Percentiles rank a stretch among this genome's conserved stretches.
Evolutionary conservation across 1,140 invertebrate species (phyloP).

Genomic region (Drosophila melanica): DNA sequence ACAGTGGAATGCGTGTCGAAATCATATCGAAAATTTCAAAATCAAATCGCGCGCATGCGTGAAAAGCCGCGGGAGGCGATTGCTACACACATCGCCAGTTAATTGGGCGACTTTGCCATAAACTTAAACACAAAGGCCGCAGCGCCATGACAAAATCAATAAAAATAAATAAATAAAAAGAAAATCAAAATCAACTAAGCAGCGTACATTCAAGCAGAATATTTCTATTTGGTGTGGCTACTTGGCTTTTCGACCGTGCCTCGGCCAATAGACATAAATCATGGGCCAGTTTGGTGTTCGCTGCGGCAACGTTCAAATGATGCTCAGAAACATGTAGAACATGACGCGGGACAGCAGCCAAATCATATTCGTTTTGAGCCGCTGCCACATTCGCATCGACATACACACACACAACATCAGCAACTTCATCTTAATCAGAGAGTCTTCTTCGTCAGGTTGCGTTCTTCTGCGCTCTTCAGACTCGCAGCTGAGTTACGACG

Average conservation of each 20-base stretch:
- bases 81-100: conserved; percentile 45
- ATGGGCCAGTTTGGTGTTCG: conserved; percentile 54
- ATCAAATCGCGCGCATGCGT: conserved; percentile 66
- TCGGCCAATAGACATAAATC: conserved; percentile 71
- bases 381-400: conserved; percentile 7
- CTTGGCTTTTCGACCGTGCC: conserved; percentile 40
- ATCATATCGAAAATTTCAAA: conserved; percentile 40
- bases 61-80: conserved; percentile 69
- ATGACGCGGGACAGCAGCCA: conserved; percentile 70
- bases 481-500: conserved; percentile 55
- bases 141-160: conserved; percentile 63
- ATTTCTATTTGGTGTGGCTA: conserved; percentile 40
- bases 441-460: conserved; percentile 56
- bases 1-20: conserved; percentile 72
- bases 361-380: conserved; percentile 44
- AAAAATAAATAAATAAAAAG: conserved; percentile 18
- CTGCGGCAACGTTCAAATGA: conserved; percentile 71
- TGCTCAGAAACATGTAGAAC: conserved; percentile 70
- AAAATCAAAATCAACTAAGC: conserved; percentile 16
- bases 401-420: conserved; percentile 31
- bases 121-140: conserved; percentile 22
- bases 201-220: conserved; percentile 7
- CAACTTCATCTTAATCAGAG: conserved; percentile 54
- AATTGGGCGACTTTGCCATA: conserved; percentile 26
- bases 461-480: conserved; percentile 15